These are phyloP conservation scores for Pocota personata DNA, from an alignment of 2,888 invertebrate genomes.

Conservation along the genomic window DNA sequence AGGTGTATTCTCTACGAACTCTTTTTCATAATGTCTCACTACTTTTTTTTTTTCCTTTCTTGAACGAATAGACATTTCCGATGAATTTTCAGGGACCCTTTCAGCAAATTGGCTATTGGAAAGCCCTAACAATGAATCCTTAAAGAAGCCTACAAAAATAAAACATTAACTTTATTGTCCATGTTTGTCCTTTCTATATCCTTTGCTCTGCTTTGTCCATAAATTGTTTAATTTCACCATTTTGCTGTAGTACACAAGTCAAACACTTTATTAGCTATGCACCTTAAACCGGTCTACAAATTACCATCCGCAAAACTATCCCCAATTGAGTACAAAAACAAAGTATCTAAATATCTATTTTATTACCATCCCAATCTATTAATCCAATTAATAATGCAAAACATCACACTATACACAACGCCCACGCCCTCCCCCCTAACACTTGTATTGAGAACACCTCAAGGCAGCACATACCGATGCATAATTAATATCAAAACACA, in stretches of 20 bases:
- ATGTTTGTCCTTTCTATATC: background rate
- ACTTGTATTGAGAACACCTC: slow-evolving; percentile 27
- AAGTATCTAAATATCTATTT: slow-evolving; percentile 17
- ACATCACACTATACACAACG: background rate
- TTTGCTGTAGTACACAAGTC: background rate
- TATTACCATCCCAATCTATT: slow-evolving; percentile 54
- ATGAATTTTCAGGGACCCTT: background rate
- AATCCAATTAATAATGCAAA: slow-evolving; percentile 56
- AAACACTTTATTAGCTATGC: background rate
- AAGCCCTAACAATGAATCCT: background rate
- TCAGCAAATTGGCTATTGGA: background rate
- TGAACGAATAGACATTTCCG: too few relatives aligned
- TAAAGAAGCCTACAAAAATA: background rate
- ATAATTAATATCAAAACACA: slow-evolving; percentile 57
- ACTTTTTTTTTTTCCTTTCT: too few relatives aligned
- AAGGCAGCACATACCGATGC: slow-evolving; percentile 24
- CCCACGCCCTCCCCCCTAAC: background rate
- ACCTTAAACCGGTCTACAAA: background rate
- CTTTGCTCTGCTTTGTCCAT: background rate
- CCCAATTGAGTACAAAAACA: slow-evolving; percentile 2
- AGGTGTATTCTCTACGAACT: too few relatives aligned
- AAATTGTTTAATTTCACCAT: background rate
- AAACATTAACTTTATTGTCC: background rate
- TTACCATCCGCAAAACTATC: background rate
- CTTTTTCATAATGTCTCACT: too few relatives aligned